Conservation (phyloP, 2,888 invertebrate genomes). For the Drosophila imparisetae region DNA sequence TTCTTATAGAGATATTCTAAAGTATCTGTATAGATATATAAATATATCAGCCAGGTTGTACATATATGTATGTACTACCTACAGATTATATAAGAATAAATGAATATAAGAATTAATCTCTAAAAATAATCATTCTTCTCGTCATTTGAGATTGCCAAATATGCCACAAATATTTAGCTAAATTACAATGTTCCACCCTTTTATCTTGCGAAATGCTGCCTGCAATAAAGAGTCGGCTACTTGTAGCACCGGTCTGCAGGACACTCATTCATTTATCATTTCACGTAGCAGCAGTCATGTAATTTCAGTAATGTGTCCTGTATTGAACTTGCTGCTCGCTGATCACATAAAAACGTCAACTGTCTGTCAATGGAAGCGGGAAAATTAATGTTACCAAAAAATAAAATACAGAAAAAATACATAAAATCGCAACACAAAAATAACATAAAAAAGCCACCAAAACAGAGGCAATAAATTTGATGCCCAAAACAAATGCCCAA, state of each 20-base stretch:
- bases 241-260: not conserved
- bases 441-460: constrained; percentile 73
- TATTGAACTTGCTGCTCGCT: constrained; percentile 28
- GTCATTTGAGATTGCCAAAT: not conserved
- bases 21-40: not conserved
- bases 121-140: not conserved
- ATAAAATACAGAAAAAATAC: constrained; percentile 44
- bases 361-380: constrained; percentile 68
- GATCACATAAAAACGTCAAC: constrained; percentile 67
- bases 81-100: not conserved
- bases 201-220: not conserved
- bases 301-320: constrained; percentile 69
- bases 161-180: constrained; percentile 2
- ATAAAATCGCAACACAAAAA: constrained; percentile 78
- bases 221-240: not conserved
- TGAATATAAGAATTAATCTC: not conserved
- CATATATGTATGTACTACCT: not conserved
- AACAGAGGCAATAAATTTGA: constrained; percentile 67
- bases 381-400: constrained; percentile 64
- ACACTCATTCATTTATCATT: constrained; percentile 55
- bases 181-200: not conserved
- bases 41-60: not conserved
- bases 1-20: not conserved
- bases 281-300: constrained; percentile 58
- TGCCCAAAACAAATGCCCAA: constrained; percentile 49